Evolutionary conservation across 2,888 invertebrate genomes (phyloP).

Genomic region (Lordiphosa andalusiaca): DNA sequence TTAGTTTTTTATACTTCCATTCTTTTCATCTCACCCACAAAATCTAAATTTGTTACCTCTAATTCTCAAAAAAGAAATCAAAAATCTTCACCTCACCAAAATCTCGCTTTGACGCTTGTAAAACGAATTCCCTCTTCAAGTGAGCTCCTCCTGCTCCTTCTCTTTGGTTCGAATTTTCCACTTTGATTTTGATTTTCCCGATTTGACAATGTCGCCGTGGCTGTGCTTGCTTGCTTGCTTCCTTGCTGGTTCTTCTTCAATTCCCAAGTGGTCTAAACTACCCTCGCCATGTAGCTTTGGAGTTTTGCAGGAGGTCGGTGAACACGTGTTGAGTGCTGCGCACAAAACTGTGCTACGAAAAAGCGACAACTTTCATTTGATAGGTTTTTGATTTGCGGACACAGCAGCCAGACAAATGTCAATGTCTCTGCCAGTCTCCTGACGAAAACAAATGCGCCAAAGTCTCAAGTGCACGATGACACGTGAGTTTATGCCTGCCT

Average conservation of each 20-base stretch:
- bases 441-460: slow-evolving; percentile 31
- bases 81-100: slow-evolving; percentile 1
- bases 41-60: background rate
- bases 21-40: background rate
- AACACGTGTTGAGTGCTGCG: slow-evolving; percentile 66
- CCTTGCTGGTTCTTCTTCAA: background rate
- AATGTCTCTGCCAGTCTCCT: slow-evolving; percentile 20
- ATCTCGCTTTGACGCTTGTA: background rate
- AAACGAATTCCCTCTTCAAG: slow-evolving; percentile 3
- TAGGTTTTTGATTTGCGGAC: slow-evolving; percentile 67
- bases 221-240: no score
- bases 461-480: slow-evolving; percentile 75
- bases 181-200: slow-evolving; percentile 10
- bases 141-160: background rate
- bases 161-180: background rate
- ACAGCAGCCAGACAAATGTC: slow-evolving; percentile 53
- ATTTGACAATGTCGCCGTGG: slow-evolving; percentile 30
- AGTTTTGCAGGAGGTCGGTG: slow-evolving; percentile 2
- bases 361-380: slow-evolving; percentile 64
- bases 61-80: background rate
- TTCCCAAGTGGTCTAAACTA: slow-evolving; percentile 20
- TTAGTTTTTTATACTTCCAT: no score
- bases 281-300: slow-evolving; percentile 30
- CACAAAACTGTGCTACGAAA: slow-evolving; percentile 48
- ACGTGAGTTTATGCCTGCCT: slow-evolving; percentile 58